Conservation (phyloP, 2,888 invertebrate species). For the Lycaena phlaeas region DNA sequence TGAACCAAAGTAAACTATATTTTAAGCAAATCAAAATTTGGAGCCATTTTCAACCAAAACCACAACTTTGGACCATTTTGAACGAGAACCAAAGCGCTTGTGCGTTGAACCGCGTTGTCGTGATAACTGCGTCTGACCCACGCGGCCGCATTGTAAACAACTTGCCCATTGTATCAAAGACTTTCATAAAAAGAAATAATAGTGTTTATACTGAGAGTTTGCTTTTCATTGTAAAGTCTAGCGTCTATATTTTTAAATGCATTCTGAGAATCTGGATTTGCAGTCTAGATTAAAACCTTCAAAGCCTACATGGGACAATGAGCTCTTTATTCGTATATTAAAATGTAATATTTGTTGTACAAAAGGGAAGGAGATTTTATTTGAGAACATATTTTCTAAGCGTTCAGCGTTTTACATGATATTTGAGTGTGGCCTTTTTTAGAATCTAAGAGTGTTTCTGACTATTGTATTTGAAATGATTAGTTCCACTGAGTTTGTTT, state of each 20-base stretch:
- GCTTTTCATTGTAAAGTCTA: conserved; percentile 24
- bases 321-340: conserved; percentile 9
- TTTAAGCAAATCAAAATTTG: too few relatives aligned
- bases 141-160: conserved; percentile 52
- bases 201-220: conserved; percentile 31
- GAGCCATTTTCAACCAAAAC: too few relatives aligned
- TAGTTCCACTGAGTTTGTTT: too few relatives aligned
- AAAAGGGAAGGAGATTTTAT: neutral
- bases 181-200: conserved; percentile 40
- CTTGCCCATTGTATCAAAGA: conserved; percentile 43
- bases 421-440: too few relatives aligned
- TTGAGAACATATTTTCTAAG: too few relatives aligned
- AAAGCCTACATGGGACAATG: conserved; percentile 11
- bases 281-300: conserved; percentile 23
- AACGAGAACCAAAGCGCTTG: conserved; percentile 8
- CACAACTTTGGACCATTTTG: too few relatives aligned
- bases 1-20: too few relatives aligned
- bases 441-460: too few relatives aligned
- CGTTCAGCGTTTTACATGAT: too few relatives aligned
- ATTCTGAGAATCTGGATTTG: conserved; percentile 14
- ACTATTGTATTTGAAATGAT: too few relatives aligned
- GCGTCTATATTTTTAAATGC: conserved; percentile 26
- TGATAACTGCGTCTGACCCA: conserved; percentile 31
- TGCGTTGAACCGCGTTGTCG: conserved; percentile 14
- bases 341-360: conserved; percentile 6